Evolutionary conservation across 2,113 vertebrate species (phyloP).

Genomic region (Tupaia tana): DNA sequence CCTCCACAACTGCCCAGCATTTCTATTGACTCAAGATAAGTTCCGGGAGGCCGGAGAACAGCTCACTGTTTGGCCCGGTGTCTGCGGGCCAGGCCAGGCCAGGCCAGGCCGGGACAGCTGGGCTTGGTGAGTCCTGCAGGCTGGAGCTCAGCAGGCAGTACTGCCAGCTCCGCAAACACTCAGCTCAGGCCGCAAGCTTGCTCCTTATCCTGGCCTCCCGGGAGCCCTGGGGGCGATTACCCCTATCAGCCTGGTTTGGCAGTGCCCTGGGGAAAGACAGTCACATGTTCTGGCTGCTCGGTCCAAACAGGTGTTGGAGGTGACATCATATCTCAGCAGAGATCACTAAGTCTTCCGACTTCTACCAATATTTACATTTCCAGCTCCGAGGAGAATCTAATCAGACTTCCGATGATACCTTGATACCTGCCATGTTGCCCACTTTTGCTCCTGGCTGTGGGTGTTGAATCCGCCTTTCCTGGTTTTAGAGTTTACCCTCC

Average conservation of each 20-base stretch:
- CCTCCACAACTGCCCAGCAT: constrained; percentile 80
- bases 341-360: constrained; percentile 39
- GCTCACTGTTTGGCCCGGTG: constrained; percentile 82
- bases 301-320: constrained; percentile 78
- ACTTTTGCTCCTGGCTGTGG: not conserved
- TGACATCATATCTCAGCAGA: constrained; percentile 80
- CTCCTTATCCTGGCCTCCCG: constrained; percentile 77
- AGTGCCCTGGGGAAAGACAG: constrained; percentile 68
- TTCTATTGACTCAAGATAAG: constrained; percentile 89
- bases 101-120: constrained; percentile 41
- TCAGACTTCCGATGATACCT: constrained; percentile 55
- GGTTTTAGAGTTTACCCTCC: not conserved
- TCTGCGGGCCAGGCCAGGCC: constrained; percentile 65
- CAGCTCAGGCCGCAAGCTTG: constrained; percentile 55
- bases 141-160: constrained; percentile 39
- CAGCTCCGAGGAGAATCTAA: not conserved
- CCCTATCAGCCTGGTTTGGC: constrained; percentile 80
- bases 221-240: constrained; percentile 56
- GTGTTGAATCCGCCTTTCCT: accelerated
- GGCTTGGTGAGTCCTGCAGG: constrained; percentile 17
- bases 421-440: not conserved
- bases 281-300: constrained; percentile 69
- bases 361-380: constrained; percentile 68
- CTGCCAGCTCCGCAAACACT: constrained; percentile 80
- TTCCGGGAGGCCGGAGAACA: constrained; percentile 78